Conservation (phyloP, 1,140 invertebrate species). For the Drosophila athabasca region DNA sequence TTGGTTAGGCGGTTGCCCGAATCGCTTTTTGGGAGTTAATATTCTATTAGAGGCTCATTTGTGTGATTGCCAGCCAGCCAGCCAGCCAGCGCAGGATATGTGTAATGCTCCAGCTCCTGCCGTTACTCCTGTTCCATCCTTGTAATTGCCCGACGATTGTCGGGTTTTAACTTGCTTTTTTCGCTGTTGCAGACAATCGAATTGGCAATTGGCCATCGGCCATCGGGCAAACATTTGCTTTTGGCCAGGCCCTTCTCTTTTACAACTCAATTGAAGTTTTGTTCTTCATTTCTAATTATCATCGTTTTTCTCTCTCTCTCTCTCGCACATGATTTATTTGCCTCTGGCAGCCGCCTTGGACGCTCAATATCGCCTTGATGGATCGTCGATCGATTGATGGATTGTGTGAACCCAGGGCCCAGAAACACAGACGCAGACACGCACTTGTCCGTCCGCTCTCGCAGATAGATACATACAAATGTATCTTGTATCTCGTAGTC, state of each 20-base stretch:
- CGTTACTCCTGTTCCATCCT: constrained; percentile 11
- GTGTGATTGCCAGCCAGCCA: constrained; percentile 74
- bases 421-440: not conserved
- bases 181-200: constrained; percentile 21
- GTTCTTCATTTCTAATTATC: constrained; percentile 65
- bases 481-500: constrained; percentile 15
- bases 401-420: constrained; percentile 67
- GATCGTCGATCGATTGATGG: constrained; percentile 75
- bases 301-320: constrained; percentile 27
- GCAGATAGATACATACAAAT: not conserved
- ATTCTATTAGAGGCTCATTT: constrained; percentile 83
- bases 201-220: constrained; percentile 15
- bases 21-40: constrained; percentile 78
- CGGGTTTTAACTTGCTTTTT: not conserved
- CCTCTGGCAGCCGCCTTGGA: constrained; percentile 26
- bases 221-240: constrained; percentile 21
- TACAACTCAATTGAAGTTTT: constrained; percentile 45
- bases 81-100: constrained; percentile 69
- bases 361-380: constrained; percentile 67
- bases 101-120: constrained; percentile 38
- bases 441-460: constrained; percentile 67
- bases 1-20: constrained; percentile 51
- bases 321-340: constrained; percentile 63
- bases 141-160: no score
- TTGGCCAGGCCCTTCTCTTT: not conserved